phyloP scores from a whole-genome alignment of 1,140 invertebrate genomes.

The Lamellibrachia luymesi region DNA sequence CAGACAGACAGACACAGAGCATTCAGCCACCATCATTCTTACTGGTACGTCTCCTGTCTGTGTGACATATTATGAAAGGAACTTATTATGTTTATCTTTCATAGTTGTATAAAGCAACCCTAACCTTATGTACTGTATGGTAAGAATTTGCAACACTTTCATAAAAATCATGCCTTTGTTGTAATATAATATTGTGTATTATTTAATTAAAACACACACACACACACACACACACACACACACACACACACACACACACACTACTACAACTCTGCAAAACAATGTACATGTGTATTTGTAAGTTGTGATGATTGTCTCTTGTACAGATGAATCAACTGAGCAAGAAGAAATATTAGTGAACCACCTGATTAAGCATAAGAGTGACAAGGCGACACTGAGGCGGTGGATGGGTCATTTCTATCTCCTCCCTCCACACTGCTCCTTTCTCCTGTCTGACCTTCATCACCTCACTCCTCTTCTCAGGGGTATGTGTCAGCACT shows the following conservation, averaged over 20 bases:
- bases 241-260: too few relatives aligned
- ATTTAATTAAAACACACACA: too few relatives aligned
- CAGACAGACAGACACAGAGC: constrained; percentile 24
- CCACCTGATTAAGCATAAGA: constrained; percentile 22
- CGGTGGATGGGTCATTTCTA: constrained; percentile 16
- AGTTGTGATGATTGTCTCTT: background rate
- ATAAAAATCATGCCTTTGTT: too few relatives aligned
- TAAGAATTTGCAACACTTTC: too few relatives aligned
- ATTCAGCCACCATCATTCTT: constrained; percentile 21
- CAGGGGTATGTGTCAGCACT: background rate
- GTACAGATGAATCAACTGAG: background rate
- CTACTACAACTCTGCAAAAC: too few relatives aligned
- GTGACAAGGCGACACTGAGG: constrained; percentile 18
- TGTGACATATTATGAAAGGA: too few relatives aligned
- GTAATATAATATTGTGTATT: too few relatives aligned
- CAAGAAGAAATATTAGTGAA: constrained; percentile 8
- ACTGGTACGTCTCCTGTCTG: constrained; percentile 20
- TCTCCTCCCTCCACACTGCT: constrained; percentile 28
- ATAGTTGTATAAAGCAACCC: too few relatives aligned
- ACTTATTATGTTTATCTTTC: too few relatives aligned
- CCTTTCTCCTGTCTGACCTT: constrained; percentile 36
- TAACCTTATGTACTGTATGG: too few relatives aligned
- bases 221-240: too few relatives aligned
- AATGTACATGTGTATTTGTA: background rate
- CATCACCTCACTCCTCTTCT: constrained; percentile 8